A percentile compares a stretch with the other conserved stretches of the same genome.
Evolutionary conservation across 2,113 vertebrate species (phyloP).

Genomic region (Acinonyx jubatus): DNA sequence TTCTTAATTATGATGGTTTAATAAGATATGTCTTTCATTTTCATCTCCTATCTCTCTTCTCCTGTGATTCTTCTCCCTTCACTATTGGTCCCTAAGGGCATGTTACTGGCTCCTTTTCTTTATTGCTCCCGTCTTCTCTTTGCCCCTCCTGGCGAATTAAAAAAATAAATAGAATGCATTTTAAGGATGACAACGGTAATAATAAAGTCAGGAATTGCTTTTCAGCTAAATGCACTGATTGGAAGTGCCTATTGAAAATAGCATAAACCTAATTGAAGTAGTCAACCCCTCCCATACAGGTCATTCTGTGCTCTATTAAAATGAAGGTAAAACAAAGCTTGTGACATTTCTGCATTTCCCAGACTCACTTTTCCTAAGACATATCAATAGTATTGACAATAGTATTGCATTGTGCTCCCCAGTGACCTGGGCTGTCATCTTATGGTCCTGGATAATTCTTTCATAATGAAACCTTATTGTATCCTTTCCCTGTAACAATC

Average conservation of each 20-base stretch:
- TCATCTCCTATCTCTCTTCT: conserved; percentile 65
- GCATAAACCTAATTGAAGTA: conserved; percentile 78
- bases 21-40: conserved; percentile 77
- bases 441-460: conserved; percentile 65
- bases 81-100: conserved; percentile 73
- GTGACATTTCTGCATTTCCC: conserved; percentile 75
- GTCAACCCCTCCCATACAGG: conserved; percentile 73
- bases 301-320: conserved; percentile 70
- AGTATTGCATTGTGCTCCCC: conserved; percentile 60
- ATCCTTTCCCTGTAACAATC: conserved; percentile 60
- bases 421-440: conserved; percentile 57
- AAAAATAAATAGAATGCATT: conserved; percentile 77
- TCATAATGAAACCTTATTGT: conserved; percentile 70
- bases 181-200: conserved; percentile 76
- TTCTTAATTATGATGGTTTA: conserved; percentile 79
- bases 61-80: conserved; percentile 64
- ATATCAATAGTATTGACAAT: conserved; percentile 78
- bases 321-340: conserved; percentile 76
- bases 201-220: conserved; percentile 77
- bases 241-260: conserved; percentile 73
- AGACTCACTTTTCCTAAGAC: conserved; percentile 75
- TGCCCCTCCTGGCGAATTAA: conserved; percentile 74
- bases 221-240: conserved; percentile 78
- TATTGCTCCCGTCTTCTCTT: conserved; percentile 70
- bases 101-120: conserved; percentile 71